Percentiles rank a stretch among this genome's conserved stretches.
Conservation (phyloP, 1,140 invertebrate species). For the Coelopa frigida region DNA sequence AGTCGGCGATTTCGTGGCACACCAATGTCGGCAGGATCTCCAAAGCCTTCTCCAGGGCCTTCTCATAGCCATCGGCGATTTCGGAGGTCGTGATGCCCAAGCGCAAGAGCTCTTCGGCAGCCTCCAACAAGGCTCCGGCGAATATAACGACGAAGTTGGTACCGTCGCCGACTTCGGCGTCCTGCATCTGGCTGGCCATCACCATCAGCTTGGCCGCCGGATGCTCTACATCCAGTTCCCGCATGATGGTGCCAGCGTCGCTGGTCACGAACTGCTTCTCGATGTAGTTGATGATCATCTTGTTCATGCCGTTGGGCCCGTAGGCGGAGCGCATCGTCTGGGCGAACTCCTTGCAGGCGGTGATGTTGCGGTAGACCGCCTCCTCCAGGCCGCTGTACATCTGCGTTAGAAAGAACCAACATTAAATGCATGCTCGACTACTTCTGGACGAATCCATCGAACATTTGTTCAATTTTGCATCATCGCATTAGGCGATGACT, state of each 20-base stretch:
- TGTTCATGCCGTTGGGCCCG: conserved; percentile 98
- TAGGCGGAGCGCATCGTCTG: conserved; percentile 90
- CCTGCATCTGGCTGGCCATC: conserved; percentile 94
- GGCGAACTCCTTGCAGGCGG: conserved; percentile 93
- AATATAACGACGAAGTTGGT: conserved; percentile 98
- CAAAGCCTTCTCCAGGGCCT: conserved; percentile 78
- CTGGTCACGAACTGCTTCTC: conserved; percentile 98
- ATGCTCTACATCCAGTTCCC: conserved; percentile 95
- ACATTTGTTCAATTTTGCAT: too few species aligned
- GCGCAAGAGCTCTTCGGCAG: conserved; percentile 84
- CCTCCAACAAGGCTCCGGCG: conserved; percentile 84
- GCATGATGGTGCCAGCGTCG: conserved; percentile 97
- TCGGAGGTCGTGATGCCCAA: conserved; percentile 93
- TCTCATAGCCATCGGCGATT: conserved; percentile 92
- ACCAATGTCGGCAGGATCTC: conserved; percentile 77
- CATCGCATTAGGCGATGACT: conserved; percentile 37
- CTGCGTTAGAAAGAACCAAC: conserved; percentile 54
- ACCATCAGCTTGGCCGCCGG: conserved; percentile 98
- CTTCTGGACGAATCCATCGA: too few species aligned
- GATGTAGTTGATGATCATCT: conserved; percentile 99
- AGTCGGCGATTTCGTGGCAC: conserved; percentile 77
- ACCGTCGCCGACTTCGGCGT: conserved; percentile 97
- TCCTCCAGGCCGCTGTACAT: conserved; percentile 95
- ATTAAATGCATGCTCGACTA: not conserved
- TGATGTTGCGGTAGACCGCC: conserved; percentile 92